Conservation (phyloP, 2,113 vertebrate genomes). For the Chaetops frenatus region DNA sequence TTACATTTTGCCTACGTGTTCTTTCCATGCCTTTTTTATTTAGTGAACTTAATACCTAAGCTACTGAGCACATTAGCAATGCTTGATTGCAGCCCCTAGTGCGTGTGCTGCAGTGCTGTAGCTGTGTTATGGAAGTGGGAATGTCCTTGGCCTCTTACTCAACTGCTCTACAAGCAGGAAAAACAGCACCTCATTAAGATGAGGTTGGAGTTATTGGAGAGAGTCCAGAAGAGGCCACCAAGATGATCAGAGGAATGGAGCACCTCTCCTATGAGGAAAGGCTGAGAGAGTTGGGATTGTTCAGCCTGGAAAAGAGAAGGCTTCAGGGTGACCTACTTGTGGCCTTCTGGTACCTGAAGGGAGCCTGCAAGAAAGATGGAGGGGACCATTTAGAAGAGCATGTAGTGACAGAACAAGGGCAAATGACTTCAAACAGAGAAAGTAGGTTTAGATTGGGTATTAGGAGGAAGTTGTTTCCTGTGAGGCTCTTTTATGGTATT, state of each 20-base stretch:
- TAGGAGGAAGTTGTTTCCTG: background rate
- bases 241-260: background rate
- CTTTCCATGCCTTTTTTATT: conserved; percentile 31
- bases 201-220: background rate
- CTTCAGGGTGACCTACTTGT: background rate
- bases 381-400: background rate
- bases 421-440: background rate
- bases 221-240: background rate
- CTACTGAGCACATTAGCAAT: background rate
- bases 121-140: background rate
- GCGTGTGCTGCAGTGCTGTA: background rate
- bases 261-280: background rate
- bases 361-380: background rate
- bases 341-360: background rate
- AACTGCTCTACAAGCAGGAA: background rate
- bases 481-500: background rate
- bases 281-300: background rate
- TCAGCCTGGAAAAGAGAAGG: background rate
- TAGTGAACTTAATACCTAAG: conserved; percentile 29
- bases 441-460: background rate
- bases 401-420: background rate
- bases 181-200: background rate
- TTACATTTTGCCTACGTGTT: conserved; percentile 43
- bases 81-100: background rate
- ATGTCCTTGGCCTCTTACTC: conserved; percentile 1